Base-by-base conservation (phyloP, 2,113 vertebrate species). In the Bubo scandiacus region DNA sequence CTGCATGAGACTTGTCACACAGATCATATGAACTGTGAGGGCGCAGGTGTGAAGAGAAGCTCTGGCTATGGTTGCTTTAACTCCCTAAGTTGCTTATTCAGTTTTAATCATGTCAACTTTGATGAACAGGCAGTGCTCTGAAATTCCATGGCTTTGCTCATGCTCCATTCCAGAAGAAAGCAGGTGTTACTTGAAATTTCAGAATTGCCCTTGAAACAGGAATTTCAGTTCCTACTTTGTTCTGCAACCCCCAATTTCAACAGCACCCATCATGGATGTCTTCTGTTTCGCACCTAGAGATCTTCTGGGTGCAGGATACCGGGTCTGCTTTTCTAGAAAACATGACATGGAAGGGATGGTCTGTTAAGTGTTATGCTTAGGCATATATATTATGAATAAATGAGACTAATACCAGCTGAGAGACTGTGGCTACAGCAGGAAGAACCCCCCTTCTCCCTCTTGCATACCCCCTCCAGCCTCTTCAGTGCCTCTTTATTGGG, bases 1-100 rank as follows among this genome's bases (percentile, higher is more conserved):
- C 45, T 57, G 12, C 36, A 5, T 26, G 0, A 34, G n/a, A 36
- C 11, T 22, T 32, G 0, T 62, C 84, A 65, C 43, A 2, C 3
- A 3, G 10, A 74, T 36, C 54, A 8, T 19, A 1, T 6, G 52
- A 45, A 2, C 47, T 17, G 36, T 6, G 2, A 89, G 34, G 61
- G n/a, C 74, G 74, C 9, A 27, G 84, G 54, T 61, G 81, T 65
- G 90, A 92, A 81, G 45, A 78, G 40, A 26, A 91, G 40, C 25
- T 6, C 61, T 81, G 68, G 34, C 65, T 62, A 30, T 51, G 3
- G 10, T 13, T 84, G 25, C 25, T 82, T 21, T 3, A 42, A 78
- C 17, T 90, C 70, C 74, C 47, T 4, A 17, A 61, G 16, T 6
- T 85, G 18, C 30, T 12, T 45, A 42, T 75, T 12, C 42, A 5